Evolutionary conservation across 2,797 vertebrate genomes (phyloP), one percentile per base, ranked within the genome.

Genomic region (Trichosurus vulpecula): DNA sequence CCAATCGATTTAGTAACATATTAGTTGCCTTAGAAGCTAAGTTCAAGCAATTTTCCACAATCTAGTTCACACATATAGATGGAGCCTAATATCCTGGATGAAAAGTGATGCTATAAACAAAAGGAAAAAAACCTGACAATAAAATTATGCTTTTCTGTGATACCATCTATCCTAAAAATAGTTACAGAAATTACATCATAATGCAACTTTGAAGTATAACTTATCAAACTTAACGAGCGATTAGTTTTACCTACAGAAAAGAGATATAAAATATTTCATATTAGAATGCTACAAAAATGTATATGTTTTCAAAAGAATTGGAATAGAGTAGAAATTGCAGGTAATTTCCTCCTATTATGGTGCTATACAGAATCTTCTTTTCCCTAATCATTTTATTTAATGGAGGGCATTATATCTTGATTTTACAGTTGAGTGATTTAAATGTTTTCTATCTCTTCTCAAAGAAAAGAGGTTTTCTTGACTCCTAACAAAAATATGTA

Each of bases 261-360:
- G 27, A 52, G 11, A 31, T 96, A 11, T 96, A 96, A 94, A 96
- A 93, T 92, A 89, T 16, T 81, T 1, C 41, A 55, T 2, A 97
- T 95, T 19, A 52, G 11, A 81, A 56, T 35, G 81, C 6, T 31
- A 89, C 2, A 94, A 27, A 93, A 22, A 4, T 90, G 96, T 90
- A 97, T 93, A 66, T 89, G 52, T 92, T 2, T 74, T 81, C 74
- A 81, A 89, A 35, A 4, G 89, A 58, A 54, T 92, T 93, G 91
- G 90, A 16, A 55, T 94, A 55, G 52, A 3, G 1, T 93, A 51
- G 2, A 96, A 58, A 57, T 16, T 94, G 57, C 0, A 95, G 90
- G 66, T 96, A 96, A 96, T 92, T 57, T 52, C 8, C 35, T 95
- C 97, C n/a, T 98, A 11, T 66, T 96, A 5, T 56, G 96, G 57